A percentile compares a stretch with the other conserved stretches of the same genome.
These are phyloP conservation scores for Myocastor coypus DNA, from an alignment of 2,113 vertebrate species.

Conservation along the genomic window DNA sequence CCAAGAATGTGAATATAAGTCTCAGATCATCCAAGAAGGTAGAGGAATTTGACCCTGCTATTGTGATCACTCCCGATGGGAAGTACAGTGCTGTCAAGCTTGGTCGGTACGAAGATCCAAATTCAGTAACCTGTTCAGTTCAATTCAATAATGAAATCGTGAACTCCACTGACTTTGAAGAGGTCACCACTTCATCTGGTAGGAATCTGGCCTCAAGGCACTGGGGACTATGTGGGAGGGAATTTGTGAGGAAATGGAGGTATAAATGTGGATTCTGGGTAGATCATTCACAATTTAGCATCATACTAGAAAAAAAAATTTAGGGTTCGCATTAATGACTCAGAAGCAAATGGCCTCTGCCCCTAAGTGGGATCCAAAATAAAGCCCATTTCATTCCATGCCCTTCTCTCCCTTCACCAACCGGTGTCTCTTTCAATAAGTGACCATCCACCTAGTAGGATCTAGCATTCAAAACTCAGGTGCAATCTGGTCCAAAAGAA, in stretches of 20 bases:
- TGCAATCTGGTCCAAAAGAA: neutral
- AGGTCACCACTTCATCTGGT: conserved; percentile 9
- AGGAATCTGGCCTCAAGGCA: neutral
- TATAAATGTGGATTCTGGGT: conserved; percentile 1
- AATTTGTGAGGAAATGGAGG: neutral
- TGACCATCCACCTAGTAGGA: neutral
- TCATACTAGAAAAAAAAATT: neutral
- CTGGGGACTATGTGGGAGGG: neutral
- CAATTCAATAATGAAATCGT: neutral
- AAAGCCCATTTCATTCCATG: neutral
- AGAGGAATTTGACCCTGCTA: conserved; percentile 27
- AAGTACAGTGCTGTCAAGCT: conserved; percentile 81
- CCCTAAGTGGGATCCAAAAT: neutral
- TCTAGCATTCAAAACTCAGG: neutral
- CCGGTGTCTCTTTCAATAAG: neutral
- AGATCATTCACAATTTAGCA: neutral
- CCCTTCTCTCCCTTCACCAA: neutral
- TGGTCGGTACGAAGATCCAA: conserved; percentile 38
- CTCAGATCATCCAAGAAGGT: neutral
- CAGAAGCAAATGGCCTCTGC: neutral
- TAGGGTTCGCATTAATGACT: neutral
- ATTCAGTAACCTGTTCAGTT: conserved; percentile 76
- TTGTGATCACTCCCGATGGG: conserved; percentile 43
- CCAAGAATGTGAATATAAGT: conserved; percentile 68
- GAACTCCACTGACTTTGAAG: conserved; percentile 18